phyloP scores from a whole-genome alignment of 2,113 vertebrate genomes.

The Talpa occidentalis region DNA sequence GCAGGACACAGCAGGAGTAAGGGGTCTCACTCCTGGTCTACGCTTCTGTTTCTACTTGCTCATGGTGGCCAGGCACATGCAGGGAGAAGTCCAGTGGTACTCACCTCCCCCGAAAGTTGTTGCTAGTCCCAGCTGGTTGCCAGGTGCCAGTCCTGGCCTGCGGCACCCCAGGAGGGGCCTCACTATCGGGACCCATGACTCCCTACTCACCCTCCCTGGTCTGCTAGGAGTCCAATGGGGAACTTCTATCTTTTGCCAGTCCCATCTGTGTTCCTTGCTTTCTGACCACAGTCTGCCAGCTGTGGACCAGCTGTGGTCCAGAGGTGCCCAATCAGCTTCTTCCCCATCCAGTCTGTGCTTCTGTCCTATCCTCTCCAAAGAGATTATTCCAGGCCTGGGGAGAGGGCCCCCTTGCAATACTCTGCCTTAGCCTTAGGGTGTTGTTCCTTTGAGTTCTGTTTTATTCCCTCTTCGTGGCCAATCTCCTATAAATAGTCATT shows the following conservation, averaged over 20 bases:
- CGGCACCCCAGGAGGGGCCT: background rate
- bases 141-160: background rate
- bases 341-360: background rate
- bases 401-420: too few relatives aligned
- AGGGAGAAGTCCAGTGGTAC: background rate
- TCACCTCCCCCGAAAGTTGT: background rate
- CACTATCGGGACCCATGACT: background rate
- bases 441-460: background rate
- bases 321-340: background rate
- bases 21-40: background rate
- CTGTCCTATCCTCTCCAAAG: background rate
- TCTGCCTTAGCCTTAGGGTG: background rate
- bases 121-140: background rate
- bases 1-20: background rate
- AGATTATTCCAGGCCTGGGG: background rate
- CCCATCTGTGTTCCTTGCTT: background rate
- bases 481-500: background rate
- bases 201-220: background rate
- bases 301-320: background rate
- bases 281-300: too few relatives aligned
- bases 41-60: background rate
- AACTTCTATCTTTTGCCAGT: too few relatives aligned
- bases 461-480: background rate
- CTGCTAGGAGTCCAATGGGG: background rate
- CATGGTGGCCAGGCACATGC: accelerated